phyloP scores from a whole-genome alignment of 2,888 invertebrate species.

The Deilephila porcellus region DNA sequence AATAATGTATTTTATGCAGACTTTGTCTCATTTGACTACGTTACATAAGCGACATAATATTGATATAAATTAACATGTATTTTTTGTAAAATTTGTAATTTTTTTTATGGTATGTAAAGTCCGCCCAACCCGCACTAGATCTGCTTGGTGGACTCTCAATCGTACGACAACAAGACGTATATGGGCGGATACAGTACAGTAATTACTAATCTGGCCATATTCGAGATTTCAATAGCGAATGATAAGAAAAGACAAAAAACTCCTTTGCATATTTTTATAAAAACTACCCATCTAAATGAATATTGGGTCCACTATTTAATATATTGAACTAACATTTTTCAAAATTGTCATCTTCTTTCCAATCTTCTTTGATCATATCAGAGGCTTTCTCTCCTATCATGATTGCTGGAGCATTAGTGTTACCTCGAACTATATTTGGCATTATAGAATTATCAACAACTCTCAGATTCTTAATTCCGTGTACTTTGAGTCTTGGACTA shows the following conservation, averaged over 20 bases:
- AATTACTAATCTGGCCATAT: not conserved
- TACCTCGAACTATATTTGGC: conserved; percentile 91
- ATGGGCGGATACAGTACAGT: too few relatives aligned
- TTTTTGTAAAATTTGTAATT: not conserved
- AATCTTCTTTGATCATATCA: conserved; percentile 71
- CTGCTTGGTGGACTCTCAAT: too few relatives aligned
- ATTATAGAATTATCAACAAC: conserved; percentile 93
- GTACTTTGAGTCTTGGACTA: conserved; percentile 62
- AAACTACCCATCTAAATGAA: not conserved
- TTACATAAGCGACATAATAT: too few relatives aligned
- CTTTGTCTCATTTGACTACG: too few relatives aligned
- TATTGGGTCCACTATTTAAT: not conserved
- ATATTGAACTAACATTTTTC: not conserved
- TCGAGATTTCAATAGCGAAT: not conserved
- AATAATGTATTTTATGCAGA: too few relatives aligned
- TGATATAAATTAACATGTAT: too few relatives aligned
- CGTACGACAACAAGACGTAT: not conserved
- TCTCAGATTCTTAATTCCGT: conserved; percentile 79
- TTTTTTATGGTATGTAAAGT: too few relatives aligned
- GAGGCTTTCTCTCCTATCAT: conserved; percentile 90
- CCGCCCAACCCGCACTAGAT: too few relatives aligned
- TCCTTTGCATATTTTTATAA: not conserved
- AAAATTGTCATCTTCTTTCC: conserved; percentile 42
- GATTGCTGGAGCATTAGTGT: conserved; percentile 92
- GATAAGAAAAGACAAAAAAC: not conserved